phyloP scores from a whole-genome alignment of 2,888 invertebrate species.

The Calliphora vomitoria region DNA sequence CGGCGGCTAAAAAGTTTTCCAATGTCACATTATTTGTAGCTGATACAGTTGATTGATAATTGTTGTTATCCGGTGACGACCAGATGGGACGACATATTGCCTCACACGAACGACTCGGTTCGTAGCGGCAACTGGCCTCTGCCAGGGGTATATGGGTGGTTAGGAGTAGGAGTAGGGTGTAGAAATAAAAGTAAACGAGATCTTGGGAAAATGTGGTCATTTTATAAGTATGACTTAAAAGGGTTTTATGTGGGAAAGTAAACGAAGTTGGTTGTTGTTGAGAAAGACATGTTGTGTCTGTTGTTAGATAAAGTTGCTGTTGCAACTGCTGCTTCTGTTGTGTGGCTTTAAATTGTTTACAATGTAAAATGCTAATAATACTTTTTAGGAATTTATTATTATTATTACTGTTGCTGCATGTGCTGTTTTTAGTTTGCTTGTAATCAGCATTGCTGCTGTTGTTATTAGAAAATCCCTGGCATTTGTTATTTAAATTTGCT shows the following conservation, averaged over 20 bases:
- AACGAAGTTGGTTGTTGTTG: not conserved
- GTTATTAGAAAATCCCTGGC: not conserved
- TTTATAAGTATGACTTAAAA: not conserved
- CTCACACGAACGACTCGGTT: conserved; percentile 81
- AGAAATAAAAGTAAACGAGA: not conserved
- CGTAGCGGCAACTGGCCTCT: conserved; percentile 77
- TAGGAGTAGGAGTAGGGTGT: not conserved
- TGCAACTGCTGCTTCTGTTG: not conserved
- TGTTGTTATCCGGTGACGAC: conserved; percentile 13
- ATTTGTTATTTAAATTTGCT: conserved; percentile 30
- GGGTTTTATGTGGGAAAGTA: not conserved
- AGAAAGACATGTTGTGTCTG: conserved; percentile 11
- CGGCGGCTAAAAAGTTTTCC: conserved; percentile 21
- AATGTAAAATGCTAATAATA: conserved; percentile 49
- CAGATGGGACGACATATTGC: conserved; percentile 78
- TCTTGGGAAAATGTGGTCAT: not conserved
- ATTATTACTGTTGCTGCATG: not conserved
- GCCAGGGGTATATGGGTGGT: not conserved
- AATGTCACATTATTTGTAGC: conserved; percentile 9
- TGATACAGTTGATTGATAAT: conserved; percentile 44
- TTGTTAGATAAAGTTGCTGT: conserved; percentile 1
- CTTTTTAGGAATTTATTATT: conserved; percentile 13
- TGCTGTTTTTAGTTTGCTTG: not conserved
- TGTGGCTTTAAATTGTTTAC: conserved; percentile 19
- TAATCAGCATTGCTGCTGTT: not conserved